These are phyloP conservation scores for Dasypogon diadema DNA, from an alignment of 2,888 invertebrate genomes.

Conservation along the genomic window DNA sequence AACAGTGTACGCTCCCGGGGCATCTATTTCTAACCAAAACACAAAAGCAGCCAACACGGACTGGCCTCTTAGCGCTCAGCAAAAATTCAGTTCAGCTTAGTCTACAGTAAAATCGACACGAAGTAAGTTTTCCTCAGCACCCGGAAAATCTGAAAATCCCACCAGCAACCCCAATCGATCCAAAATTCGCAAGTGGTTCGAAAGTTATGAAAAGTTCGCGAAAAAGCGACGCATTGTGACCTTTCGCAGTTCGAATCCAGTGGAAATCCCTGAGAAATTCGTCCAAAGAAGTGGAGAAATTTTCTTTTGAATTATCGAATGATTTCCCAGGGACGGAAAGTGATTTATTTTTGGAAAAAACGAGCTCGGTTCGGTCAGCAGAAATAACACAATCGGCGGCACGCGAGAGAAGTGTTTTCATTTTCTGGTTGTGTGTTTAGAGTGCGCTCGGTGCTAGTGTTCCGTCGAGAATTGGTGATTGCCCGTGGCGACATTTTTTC, in stretches of 20 bases:
- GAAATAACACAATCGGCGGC: slow-evolving; percentile 35
- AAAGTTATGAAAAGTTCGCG: neutral
- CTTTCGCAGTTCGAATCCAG: neutral
- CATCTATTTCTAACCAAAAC: slow-evolving; percentile 53
- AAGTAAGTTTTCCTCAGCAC: slow-evolving; percentile 63
- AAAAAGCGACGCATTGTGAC: neutral
- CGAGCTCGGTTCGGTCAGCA: slow-evolving; percentile 30
- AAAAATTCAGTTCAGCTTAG: slow-evolving; percentile 59
- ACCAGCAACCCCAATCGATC: neutral
- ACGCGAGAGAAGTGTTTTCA: slow-evolving; percentile 22
- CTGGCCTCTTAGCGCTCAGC: neutral
- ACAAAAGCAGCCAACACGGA: slow-evolving; percentile 21
- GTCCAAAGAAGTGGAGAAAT: neutral
- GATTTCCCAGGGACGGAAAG: slow-evolving; percentile 39
- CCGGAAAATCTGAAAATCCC: slow-evolving; percentile 10
- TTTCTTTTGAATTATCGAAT: slow-evolving; percentile 4
- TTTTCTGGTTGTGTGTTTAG: neutral
- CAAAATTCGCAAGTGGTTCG: neutral
- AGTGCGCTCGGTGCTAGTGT: neutral
- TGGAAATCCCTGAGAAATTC: neutral
- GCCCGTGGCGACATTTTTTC: neutral
- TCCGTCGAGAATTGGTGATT: neutral
- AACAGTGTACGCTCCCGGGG: slow-evolving; percentile 47
- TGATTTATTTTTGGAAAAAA: slow-evolving; percentile 47
- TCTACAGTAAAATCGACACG: slow-evolving; percentile 68